Evolutionary conservation across 2,888 invertebrate genomes (phyloP), one percentile per base, ranked within the genome.

Genomic region (Melipona beecheii): DNA sequence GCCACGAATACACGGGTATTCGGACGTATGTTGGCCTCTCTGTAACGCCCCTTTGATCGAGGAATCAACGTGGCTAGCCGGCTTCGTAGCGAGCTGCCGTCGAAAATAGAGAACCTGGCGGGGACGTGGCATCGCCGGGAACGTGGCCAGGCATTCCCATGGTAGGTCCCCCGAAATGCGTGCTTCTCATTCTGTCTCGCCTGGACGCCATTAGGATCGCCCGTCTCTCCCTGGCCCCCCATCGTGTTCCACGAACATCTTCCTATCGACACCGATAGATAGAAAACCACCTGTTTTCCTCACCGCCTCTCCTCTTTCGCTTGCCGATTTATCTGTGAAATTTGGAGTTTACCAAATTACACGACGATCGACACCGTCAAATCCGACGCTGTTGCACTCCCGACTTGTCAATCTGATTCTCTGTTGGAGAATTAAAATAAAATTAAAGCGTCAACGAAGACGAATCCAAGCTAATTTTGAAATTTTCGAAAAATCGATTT

Each of bases 81-180:
- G 81, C 72, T 74, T 54, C 83, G 78, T 64, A 76, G 88, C 77
- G 83, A 83, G 85, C 86, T 85, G 82, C 77, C 64, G 84, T 83
- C 89, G 86, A 89, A 91, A 91, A 89, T 88, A 90, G 86, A 89
- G 82, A 84, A 86, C 71, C 80, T 58, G 76, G 69, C 62, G 73
- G 75, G 73, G 75, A 76, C 49, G 31, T 72, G 69, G 43, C 78
- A 79, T 66, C 72, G 77, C 71, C 75, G 87, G 75, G 82, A 77
- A 87, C 76, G 78, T 68, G 71, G 62, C 65, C 83, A 76, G 83
- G 85, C 84, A 83, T 89, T 86, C 68, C 66, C 78, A 78, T 78
- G 77, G 66, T 15, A 21, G 24, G 54, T 27, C 68, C 74, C 78
- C 60, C 58, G 24, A 54, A 50, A 21, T 31, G 77, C 65, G 71